Evolutionary conservation across 1,140 invertebrate genomes (phyloP).

Genomic region (Theocolax elegans): DNA sequence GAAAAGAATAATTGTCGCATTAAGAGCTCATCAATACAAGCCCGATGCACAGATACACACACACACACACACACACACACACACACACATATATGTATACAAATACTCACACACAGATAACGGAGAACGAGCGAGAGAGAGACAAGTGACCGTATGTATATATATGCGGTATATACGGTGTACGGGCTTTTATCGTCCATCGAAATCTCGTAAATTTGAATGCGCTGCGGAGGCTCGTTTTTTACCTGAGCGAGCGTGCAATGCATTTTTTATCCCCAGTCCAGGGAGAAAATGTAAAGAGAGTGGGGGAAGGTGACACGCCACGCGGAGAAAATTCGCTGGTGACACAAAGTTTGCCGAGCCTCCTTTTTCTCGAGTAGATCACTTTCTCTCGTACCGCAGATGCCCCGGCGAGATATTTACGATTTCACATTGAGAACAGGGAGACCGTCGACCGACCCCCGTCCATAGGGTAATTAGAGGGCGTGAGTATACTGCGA

Average conservation of each 20-base stretch:
- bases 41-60: too few relatives aligned
- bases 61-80: too few relatives aligned
- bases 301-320: neutral
- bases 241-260: neutral
- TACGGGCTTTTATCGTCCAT: neutral
- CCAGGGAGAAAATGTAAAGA: neutral
- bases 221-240: neutral
- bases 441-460: slow-evolving; percentile 44
- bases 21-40: slow-evolving; percentile 16
- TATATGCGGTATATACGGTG: too few relatives aligned
- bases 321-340: slow-evolving; percentile 25
- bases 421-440: slow-evolving; percentile 60
- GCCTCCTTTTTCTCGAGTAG: neutral
- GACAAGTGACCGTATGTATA: too few relatives aligned
- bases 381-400: slow-evolving; percentile 52
- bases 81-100: too few relatives aligned
- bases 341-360: too few relatives aligned
- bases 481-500: slow-evolving; percentile 58
- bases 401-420: slow-evolving; percentile 61
- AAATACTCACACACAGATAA: too few relatives aligned
- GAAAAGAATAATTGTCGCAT: slow-evolving; percentile 13
- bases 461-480: slow-evolving; percentile 64
- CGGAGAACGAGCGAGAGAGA: too few relatives aligned
- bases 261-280: slow-evolving; percentile 11
- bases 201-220: slow-evolving; percentile 13